Evolutionary conservation across 2,113 vertebrate species (phyloP).

Genomic region (Microtus pennsylvanicus): DNA sequence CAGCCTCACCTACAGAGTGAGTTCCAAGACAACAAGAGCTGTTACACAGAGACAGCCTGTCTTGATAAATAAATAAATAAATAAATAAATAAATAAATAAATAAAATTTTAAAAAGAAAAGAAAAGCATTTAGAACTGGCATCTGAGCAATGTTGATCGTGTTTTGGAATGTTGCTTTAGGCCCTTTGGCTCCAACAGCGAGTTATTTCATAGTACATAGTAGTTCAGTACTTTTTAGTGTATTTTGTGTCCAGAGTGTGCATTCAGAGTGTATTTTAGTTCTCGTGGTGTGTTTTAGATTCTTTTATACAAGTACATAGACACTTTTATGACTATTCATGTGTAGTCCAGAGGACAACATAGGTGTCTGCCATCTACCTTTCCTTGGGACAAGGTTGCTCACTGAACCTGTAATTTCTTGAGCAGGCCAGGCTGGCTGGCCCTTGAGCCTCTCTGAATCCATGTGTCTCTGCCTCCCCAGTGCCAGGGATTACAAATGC

Average conservation of each 20-base stretch:
- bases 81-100: no score
- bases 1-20: no score
- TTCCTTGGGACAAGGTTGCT: neutral
- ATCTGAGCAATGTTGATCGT: neutral
- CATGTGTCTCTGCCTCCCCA: neutral
- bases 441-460: neutral
- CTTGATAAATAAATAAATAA: no score
- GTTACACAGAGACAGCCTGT: no score
- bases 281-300: neutral
- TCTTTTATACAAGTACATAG: neutral
- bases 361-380: neutral
- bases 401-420: neutral
- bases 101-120: no score
- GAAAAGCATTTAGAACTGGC: neutral
- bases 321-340: no score
- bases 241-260: neutral
- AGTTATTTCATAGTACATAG: neutral
- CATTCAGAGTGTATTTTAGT: slow-evolving; percentile 31
- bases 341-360: neutral
- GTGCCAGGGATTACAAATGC: neutral
- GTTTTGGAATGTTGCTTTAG: slow-evolving; percentile 22
- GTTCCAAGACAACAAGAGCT: no score
- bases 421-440: neutral
- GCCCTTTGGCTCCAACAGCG: neutral
- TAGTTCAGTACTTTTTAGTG: neutral